These are phyloP conservation scores for Lordiphosa fenestrarum DNA, from an alignment of 2,888 invertebrate genomes.

Conservation along the genomic window DNA sequence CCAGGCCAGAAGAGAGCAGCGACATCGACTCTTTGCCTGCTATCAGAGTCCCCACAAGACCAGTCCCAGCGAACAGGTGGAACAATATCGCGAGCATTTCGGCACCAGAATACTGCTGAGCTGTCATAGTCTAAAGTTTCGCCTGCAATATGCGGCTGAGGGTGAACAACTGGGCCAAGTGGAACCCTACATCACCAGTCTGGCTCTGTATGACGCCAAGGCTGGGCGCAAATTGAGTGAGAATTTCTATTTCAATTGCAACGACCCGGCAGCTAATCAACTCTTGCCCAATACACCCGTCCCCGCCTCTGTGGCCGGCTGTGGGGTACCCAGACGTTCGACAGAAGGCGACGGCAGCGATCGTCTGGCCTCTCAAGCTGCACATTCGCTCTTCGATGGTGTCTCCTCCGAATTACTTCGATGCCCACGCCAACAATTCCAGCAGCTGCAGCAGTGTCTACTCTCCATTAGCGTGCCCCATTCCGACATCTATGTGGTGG, in stretches of 20 bases:
- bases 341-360: slow-evolving; percentile 52
- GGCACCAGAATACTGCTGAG: slow-evolving; percentile 91
- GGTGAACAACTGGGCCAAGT: slow-evolving; percentile 85
- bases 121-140: slow-evolving; percentile 91
- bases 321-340: slow-evolving; percentile 60
- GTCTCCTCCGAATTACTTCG: slow-evolving; percentile 89
- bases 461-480: slow-evolving; percentile 93
- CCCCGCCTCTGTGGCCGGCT: slow-evolving; percentile 66
- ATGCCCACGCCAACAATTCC: slow-evolving; percentile 79
- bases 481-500: slow-evolving; percentile 94
- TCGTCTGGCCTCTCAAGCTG: slow-evolving; percentile 78
- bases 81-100: slow-evolving; percentile 92
- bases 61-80: slow-evolving; percentile 82
- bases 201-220: slow-evolving; percentile 94
- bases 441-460: slow-evolving; percentile 84
- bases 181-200: slow-evolving; percentile 95
- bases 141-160: slow-evolving; percentile 87
- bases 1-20: slow-evolving; percentile 88
- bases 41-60: slow-evolving; percentile 81
- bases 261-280: slow-evolving; percentile 86
- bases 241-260: slow-evolving; percentile 94
- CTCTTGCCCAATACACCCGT: slow-evolving; percentile 80
- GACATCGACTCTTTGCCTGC: slow-evolving; percentile 89
- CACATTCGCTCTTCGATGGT: slow-evolving; percentile 82
- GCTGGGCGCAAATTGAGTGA: slow-evolving; percentile 94